Evolutionary conservation across 30 jellyfish, hydroid and myxozoan species (phyloP).

Genomic region (Pelagia noctiluca): DNA sequence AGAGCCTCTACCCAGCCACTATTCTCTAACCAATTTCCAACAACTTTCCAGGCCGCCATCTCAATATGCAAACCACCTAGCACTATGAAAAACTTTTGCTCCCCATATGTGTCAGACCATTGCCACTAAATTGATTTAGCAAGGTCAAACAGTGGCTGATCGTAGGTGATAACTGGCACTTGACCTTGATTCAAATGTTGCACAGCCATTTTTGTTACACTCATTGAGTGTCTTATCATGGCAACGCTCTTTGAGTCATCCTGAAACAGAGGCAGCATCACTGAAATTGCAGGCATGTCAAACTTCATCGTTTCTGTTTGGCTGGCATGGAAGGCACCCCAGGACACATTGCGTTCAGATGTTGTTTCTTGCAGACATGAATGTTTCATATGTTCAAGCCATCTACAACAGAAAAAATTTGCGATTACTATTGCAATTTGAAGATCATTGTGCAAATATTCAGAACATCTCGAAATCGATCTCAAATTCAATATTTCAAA

Average conservation of each 20-base stretch:
- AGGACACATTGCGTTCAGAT: constrained; percentile 27
- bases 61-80: constrained; percentile 67
- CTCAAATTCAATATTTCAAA: not conserved
- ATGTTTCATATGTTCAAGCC: constrained; percentile 14
- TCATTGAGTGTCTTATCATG: constrained; percentile 52
- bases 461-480: not conserved
- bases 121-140: constrained; percentile 67
- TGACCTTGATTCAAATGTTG: constrained; percentile 64
- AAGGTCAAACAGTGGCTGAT: constrained; percentile 72
- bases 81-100: constrained; percentile 47
- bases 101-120: constrained; percentile 46
- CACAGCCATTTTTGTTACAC: constrained; percentile 43
- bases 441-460: not conserved
- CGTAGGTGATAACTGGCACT: constrained; percentile 50
- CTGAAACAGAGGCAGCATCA: constrained; percentile 48
- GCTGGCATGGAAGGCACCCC: constrained; percentile 69
- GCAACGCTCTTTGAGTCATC: constrained; percentile 57
- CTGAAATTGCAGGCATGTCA: constrained; percentile 13
- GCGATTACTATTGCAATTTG: not conserved
- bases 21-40: constrained; percentile 49
- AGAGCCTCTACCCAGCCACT: constrained; percentile 58
- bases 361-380: constrained; percentile 1
- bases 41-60: constrained; percentile 47
- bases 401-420: not conserved
- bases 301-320: not conserved